Base-by-base conservation (phyloP, 2,888 invertebrate species). In the Phytoseiulus persimilis region DNA sequence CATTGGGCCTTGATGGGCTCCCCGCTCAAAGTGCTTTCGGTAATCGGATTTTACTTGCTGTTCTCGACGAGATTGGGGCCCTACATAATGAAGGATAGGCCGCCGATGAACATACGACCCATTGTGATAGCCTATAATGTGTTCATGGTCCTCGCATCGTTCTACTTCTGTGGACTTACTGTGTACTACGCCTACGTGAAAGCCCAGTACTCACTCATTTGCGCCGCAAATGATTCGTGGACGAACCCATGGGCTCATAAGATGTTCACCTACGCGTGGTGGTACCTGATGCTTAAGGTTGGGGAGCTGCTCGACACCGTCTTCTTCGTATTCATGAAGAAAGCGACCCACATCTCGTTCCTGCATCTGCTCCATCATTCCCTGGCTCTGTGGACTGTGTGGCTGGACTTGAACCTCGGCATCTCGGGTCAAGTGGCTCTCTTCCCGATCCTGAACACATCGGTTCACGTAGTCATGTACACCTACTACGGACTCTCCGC, bases 361-460 rank as follows among this genome's bases (percentile, higher is more conserved):
- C 90, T 90, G 33, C 90, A 90, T 89, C 89, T 90, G 14, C 90
- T 90, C 83, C 90, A 90, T 83, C 90, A 90, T 45, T 90, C 90
- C 18, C 83, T 90, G 31, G 90, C 90, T 89, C 90, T 89, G 28
- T 89, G 90, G 87, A 90, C 83, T 32, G 83, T 83, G 33, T 90
- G 90, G 90, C 45, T 90, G n/a, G 89, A 84, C 84, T 83, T 84
- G 28, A 83, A 90, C 32, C 90, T 89, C 46, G 83, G 90, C 90
- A 87, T 87, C 23, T 90, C 91, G 87, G 91, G 91, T 23, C 91
- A 91, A 83, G 90, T 90, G 45, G 91, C 91, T 31, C 91, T 91
- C 83, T 90, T 90, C 89, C 91, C 90, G 5, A 90, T 91, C 89
- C 83, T 91, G 83, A 91, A 91, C 65, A 83, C 90, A 6, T 90